Evolutionary conservation across 30 jellyfish, hydroid and myxozoan genomes (phyloP).

Genomic region (Cassiopea xamachana): DNA sequence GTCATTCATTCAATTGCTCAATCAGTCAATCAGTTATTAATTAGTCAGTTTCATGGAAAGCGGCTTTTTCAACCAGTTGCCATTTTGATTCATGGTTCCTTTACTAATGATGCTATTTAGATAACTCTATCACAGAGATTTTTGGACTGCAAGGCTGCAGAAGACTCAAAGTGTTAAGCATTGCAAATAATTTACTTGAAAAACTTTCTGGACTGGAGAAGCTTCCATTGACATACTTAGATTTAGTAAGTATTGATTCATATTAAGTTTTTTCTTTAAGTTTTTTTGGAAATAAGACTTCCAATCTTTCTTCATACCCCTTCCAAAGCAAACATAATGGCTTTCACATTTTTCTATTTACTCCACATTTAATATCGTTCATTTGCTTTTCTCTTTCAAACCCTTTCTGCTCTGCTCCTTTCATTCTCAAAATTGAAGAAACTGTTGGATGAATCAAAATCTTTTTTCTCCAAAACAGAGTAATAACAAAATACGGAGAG

Average conservation of each 20-base stretch:
- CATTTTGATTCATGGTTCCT: neutral
- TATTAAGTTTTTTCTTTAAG: neutral
- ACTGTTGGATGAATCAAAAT: neutral
- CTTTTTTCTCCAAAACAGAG: conserved; percentile 50
- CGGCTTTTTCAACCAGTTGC: no score
- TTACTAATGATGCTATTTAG: neutral
- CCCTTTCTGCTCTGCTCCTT: no score
- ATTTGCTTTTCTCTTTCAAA: no score
- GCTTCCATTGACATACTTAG: conserved; percentile 57
- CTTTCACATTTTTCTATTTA: no score
- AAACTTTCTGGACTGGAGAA: conserved; percentile 65
- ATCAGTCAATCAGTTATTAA: neutral
- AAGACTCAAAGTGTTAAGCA: conserved; percentile 58
- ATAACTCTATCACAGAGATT: conserved; percentile 65
- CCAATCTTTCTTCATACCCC: no score
- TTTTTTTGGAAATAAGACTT: no score
- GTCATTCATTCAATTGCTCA: no score
- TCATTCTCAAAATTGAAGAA: no score
- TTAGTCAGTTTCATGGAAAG: neutral
- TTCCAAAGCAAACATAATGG: no score
- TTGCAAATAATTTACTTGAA: conserved; percentile 53
- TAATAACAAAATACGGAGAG: conserved; percentile 55
- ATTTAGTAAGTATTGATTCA: conserved; percentile 65
- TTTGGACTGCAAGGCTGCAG: conserved; percentile 68
- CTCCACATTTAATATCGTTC: no score